Evolutionary conservation across 2,888 invertebrate species (phyloP).

Genomic region (Drosophila neutralis): DNA sequence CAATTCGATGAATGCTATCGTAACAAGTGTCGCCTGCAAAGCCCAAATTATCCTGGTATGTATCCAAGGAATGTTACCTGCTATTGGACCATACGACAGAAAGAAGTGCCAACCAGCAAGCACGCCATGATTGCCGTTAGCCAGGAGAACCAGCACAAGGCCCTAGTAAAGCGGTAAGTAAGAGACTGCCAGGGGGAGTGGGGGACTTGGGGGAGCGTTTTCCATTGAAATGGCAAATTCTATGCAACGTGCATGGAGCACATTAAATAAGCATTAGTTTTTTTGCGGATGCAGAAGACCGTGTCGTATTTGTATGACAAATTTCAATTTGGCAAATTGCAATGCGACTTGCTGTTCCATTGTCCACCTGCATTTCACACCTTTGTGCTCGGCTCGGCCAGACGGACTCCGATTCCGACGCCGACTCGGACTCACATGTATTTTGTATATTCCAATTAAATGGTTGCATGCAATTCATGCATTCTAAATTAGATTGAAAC

Average conservation of each 20-base stretch:
- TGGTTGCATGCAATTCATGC: slow-evolving; percentile 51
- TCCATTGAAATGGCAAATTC: slow-evolving; percentile 48
- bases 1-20: slow-evolving; percentile 94
- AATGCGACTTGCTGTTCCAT: slow-evolving; percentile 37
- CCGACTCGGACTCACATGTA: slow-evolving; percentile 23
- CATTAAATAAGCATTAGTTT: slow-evolving; percentile 77
- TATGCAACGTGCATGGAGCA: slow-evolving; percentile 51
- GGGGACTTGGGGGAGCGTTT: not conserved
- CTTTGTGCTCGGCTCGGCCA: slow-evolving; percentile 11
- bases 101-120: slow-evolving; percentile 94
- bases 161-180: slow-evolving; percentile 83
- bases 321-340: slow-evolving; percentile 78
- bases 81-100: slow-evolving; percentile 94
- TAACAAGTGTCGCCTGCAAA: slow-evolving; percentile 93
- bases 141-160: slow-evolving; percentile 89
- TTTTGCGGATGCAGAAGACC: slow-evolving; percentile 41
- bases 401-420: not conserved
- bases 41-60: slow-evolving; percentile 96
- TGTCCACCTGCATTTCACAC: slow-evolving; percentile 36
- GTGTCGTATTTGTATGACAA: slow-evolving; percentile 71
- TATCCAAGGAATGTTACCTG: slow-evolving; percentile 93
- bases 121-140: slow-evolving; percentile 95
- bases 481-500: slow-evolving; percentile 50
- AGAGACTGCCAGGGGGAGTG: slow-evolving; percentile 9
- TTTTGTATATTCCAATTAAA: slow-evolving; percentile 73